These are phyloP conservation scores for Dryocosmus kuriphilus DNA, from an alignment of 2,888 invertebrate genomes.

Conservation along the genomic window DNA sequence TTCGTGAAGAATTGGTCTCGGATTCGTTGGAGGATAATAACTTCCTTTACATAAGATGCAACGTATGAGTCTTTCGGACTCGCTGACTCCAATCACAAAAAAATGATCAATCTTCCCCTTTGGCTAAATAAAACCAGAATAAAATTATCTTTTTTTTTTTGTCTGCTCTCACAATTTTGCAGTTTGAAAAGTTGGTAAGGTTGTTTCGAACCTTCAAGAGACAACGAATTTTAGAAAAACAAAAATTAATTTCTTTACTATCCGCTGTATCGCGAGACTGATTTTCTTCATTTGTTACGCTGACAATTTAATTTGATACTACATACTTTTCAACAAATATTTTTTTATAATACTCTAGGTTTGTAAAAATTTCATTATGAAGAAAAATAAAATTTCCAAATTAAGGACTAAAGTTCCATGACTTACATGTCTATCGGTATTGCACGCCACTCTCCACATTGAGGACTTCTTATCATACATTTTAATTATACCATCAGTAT, in stretches of 20 bases:
- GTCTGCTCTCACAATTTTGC: no score
- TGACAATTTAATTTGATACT: no score
- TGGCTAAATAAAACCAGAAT: conserved; percentile 73
- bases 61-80: conserved; percentile 87
- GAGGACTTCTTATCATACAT: conserved; percentile 84
- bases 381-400: no score
- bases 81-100: conserved; percentile 88
- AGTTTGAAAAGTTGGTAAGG: no score
- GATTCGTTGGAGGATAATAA: conserved; percentile 91
- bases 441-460: conserved; percentile 90
- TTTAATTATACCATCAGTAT: conserved; percentile 87
- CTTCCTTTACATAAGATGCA: conserved; percentile 94
- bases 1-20: conserved; percentile 90
- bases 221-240: no score
- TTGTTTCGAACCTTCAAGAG: no score
- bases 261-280: no score
- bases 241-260: no score
- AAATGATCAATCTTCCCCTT: conserved; percentile 86
- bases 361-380: no score
- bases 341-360: no score
- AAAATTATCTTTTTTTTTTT: conserved; percentile 12
- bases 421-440: conserved; percentile 85
- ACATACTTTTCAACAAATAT: no score
- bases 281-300: no score
- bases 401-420: not conserved